phyloP scores from a whole-genome alignment of 2,113 vertebrate genomes.

The Perognathus longimembris region DNA sequence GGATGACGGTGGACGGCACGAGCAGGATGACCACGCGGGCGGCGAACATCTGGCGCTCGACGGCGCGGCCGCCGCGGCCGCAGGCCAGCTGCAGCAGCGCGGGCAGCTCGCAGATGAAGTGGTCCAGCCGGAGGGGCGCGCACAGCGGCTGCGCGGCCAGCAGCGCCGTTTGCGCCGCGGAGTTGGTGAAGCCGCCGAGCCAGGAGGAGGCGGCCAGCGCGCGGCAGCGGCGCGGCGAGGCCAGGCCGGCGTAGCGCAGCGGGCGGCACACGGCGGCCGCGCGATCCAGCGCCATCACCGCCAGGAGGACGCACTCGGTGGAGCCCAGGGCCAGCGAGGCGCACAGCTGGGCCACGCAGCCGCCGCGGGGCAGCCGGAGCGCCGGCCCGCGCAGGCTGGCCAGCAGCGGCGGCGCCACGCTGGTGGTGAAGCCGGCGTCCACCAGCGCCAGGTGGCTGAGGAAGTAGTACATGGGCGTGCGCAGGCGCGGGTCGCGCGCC shows the following conservation, averaged over 20 bases:
- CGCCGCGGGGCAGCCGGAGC: neutral
- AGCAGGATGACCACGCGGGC: constrained; percentile 67
- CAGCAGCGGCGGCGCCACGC: constrained; percentile 69
- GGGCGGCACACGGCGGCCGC: constrained; percentile 66
- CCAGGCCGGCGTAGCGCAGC: constrained; percentile 39
- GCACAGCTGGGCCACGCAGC: constrained; percentile 68
- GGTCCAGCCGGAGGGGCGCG: constrained; percentile 33
- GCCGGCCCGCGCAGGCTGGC: neutral
- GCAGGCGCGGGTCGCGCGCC: constrained; percentile 34
- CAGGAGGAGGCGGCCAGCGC: constrained; percentile 48
- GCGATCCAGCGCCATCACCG: constrained; percentile 70
- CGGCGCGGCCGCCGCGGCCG: neutral
- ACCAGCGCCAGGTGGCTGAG: constrained; percentile 74
- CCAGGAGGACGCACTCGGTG: constrained; percentile 62
- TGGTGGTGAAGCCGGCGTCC: constrained; percentile 67
- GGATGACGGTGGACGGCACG: constrained; percentile 57
- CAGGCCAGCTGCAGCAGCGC: constrained; percentile 71
- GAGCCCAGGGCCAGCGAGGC: constrained; percentile 61
- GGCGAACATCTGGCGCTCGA: constrained; percentile 63
- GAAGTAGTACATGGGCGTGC: constrained; percentile 77
- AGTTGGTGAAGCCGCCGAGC: constrained; percentile 56
- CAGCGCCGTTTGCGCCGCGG: neutral
- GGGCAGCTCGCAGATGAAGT: constrained; percentile 74
- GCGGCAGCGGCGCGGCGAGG: constrained; percentile 43
- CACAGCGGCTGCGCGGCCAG: constrained; percentile 33